Percentiles rank a stretch among this genome's conserved stretches.
These are phyloP conservation scores for Triops longicaudatus DNA, from an alignment of 1,140 invertebrate genomes.

Conservation along the genomic window DNA sequence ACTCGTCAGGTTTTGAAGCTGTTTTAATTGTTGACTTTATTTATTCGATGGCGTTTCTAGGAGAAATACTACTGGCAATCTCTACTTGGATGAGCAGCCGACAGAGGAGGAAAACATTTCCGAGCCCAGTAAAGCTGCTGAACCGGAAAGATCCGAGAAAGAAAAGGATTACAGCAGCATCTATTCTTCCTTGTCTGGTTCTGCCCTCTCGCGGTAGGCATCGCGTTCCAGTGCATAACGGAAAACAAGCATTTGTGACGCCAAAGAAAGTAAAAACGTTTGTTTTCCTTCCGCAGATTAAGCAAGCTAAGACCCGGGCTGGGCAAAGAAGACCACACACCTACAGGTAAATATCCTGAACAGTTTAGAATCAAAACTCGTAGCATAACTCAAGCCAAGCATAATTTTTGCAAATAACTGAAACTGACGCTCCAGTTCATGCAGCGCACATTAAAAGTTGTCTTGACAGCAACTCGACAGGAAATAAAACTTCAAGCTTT, in stretches of 20 bases:
- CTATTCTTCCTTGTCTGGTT: conserved; percentile 24
- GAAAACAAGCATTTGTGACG: background rate
- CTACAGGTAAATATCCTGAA: background rate
- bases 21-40: background rate
- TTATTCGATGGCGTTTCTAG: background rate
- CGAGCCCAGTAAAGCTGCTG: background rate
- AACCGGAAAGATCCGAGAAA: conserved; percentile 23
- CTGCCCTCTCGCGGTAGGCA: conserved; percentile 21
- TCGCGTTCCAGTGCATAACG: background rate
- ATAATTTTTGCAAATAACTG: no score
- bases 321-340: background rate
- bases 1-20: background rate
- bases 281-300: conserved; percentile 7
- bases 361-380: background rate
- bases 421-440: no score
- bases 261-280: background rate
- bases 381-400: background rate
- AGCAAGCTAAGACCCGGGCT: conserved; percentile 9
- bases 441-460: no score
- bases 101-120: background rate
- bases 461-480: no score
- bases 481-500: no score
- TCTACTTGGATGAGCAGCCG: background rate
- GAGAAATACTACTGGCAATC: conserved; percentile 14
- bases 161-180: conserved; percentile 28